Evolutionary conservation across 2,797 vertebrate genomes (phyloP), one percentile per base, ranked within the genome.

Genomic region (Heterohyrax brucei): DNA sequence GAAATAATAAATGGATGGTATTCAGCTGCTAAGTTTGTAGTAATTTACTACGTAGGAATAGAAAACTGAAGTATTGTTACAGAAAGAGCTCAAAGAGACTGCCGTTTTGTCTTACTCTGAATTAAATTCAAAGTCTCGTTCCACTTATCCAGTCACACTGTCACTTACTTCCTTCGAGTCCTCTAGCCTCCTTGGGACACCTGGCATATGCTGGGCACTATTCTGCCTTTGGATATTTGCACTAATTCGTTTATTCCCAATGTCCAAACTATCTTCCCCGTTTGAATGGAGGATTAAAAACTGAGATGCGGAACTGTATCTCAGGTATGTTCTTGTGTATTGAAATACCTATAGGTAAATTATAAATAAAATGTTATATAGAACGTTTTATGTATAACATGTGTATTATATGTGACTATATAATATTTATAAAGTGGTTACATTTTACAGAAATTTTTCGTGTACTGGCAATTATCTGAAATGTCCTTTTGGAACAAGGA

Each of bases 271-370:
- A n/a, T n/a, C n/a, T n/a, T n/a, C n/a, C n/a, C 10, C 70, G 64
- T 89, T 82, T 79, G 46, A 82, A 64, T 84, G 73, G 14, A 7
- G 68, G 61, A 24, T 86, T 82, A 61, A 89, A 85, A 39, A 64
- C 46, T 10, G 21, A 86, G 44, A 26, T 56, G 13, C 73, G 28
- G 12, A 81, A 10, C 24, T n/a, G 0, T 83, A 75, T 94, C 61
- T 95, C 30, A 75, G 0, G 79, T 85, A 33, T 14, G 56, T 8
- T 73, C 50, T 59, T 73, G 6, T 66, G 48, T 83, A 48, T 53
- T 85, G 64, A 78, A 26, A 82, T n/a, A 7, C 8, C 10, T 79
- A 53, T 14, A 8, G 33, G 46, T 28, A 85, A 83, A 76, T 72
- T 12, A 28, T 7, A 7, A n/a, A 28, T 39, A 90, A 10, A 14